A percentile compares a stretch with the other conserved stretches of the same genome.
Conservation (phyloP, 2,113 vertebrate genomes). For the Rousettus leschenaultii region DNA sequence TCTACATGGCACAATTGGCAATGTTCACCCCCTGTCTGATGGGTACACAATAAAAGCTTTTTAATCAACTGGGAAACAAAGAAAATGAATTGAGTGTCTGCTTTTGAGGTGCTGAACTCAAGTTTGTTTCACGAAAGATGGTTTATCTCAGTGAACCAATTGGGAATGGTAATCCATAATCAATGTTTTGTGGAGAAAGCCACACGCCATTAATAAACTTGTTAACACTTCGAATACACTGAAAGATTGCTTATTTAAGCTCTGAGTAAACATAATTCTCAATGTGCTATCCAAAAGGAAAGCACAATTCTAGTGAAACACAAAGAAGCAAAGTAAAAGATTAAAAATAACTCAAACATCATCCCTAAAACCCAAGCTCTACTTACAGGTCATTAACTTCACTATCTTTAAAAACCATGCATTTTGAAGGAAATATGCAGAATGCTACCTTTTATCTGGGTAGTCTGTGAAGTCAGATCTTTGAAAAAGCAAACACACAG, state of each 20-base stretch:
- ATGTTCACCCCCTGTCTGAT: neutral
- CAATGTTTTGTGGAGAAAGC: conserved; percentile 7
- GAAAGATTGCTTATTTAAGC: conserved; percentile 46
- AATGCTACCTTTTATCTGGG: neutral
- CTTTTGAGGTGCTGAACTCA: neutral
- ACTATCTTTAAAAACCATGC: conserved; percentile 28
- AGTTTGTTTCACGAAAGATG: neutral
- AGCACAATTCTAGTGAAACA: conserved; percentile 27
- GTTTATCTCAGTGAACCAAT: neutral
- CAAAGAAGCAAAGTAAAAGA: neutral
- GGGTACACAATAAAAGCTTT: neutral
- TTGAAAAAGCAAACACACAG: neutral
- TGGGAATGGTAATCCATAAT: neutral
- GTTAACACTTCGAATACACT: conserved; percentile 4
- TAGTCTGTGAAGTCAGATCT: neutral
- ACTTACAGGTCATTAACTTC: neutral
- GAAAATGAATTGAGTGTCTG: neutral
- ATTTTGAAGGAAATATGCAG: conserved; percentile 26
- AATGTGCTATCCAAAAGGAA: conserved; percentile 45
- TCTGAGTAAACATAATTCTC: conserved; percentile 31
- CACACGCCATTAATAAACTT: neutral
- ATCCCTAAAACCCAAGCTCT: neutral
- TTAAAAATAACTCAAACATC: neutral
- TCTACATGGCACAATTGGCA: neutral
- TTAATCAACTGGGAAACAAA: neutral